phyloP scores from a whole-genome alignment of 2,797 vertebrate species.

The Antennarius maculatus region DNA sequence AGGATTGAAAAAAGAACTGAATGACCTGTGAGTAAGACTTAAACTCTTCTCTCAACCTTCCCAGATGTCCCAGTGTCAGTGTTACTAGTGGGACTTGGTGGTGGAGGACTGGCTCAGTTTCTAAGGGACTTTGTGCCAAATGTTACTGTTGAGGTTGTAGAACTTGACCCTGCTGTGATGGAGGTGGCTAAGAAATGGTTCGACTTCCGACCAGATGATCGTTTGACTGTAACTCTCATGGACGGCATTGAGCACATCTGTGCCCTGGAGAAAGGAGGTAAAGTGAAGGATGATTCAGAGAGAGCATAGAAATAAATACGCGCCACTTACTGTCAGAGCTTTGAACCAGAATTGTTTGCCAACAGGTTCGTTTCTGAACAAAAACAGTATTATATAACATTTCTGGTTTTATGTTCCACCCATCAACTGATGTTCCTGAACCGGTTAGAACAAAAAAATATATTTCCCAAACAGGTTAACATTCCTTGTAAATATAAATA shows the following conservation, averaged over 20 bases:
- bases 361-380: no score
- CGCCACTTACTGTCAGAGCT: not conserved
- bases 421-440: no score
- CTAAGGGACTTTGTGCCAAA: conserved; percentile 88
- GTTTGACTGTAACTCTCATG: conserved; percentile 81
- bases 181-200: conserved; percentile 92
- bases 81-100: conserved; percentile 91
- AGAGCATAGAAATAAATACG: not conserved
- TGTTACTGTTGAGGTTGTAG: conserved; percentile 85
- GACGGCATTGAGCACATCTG: conserved; percentile 69
- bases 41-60: not conserved
- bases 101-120: conserved; percentile 93
- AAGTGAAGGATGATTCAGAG: conserved; percentile 6
- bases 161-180: conserved; percentile 89
- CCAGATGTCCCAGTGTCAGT: conserved; percentile 80
- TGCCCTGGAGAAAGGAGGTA: conserved; percentile 73
- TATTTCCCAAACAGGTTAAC: no score
- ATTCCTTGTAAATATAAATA: no score
- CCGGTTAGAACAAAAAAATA: no score
- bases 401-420: no score
- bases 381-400: no score
- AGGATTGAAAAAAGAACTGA: not conserved
- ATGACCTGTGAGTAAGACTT: not conserved
- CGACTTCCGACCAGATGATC: conserved; percentile 84
- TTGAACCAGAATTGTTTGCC: no score